Percentiles rank a stretch among this genome's conserved stretches.
Conservation (phyloP, 2,797 vertebrate genomes). For the Crocidura indochinensis region DNA sequence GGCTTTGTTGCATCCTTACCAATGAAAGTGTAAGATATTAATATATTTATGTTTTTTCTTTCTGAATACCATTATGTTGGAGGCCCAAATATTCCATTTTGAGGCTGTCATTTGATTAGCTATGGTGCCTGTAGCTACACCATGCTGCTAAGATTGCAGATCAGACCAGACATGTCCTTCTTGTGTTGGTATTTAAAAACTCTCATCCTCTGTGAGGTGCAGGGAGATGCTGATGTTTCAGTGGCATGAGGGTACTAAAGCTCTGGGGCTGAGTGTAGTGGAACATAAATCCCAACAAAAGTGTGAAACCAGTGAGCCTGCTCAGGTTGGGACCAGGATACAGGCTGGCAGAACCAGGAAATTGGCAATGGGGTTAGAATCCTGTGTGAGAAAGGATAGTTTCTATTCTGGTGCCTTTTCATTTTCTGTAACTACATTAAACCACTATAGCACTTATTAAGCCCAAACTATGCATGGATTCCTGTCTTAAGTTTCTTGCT, state of each 20-base stretch:
- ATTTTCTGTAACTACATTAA: not conserved
- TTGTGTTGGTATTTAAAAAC: too few species aligned
- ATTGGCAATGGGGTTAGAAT: not conserved
- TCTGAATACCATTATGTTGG: not conserved
- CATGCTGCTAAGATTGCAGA: too few species aligned
- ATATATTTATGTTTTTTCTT: slow-evolving; percentile 47
- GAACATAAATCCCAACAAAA: too few species aligned
- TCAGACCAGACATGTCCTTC: too few species aligned
- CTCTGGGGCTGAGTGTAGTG: too few species aligned
- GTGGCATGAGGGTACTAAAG: too few species aligned
- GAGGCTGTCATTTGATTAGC: not conserved
- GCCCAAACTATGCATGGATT: fast-evolving
- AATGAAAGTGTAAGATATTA: slow-evolving; percentile 23
- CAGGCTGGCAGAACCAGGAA: not conserved
- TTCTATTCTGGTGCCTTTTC: not conserved
- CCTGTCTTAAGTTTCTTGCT: not conserved
- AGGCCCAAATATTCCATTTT: not conserved
- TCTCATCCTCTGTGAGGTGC: too few species aligned
- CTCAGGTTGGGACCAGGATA: too few species aligned
- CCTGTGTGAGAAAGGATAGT: not conserved
- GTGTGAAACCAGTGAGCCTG: too few species aligned
- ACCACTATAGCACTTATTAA: not conserved
- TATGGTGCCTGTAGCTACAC: too few species aligned
- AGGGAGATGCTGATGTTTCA: too few species aligned
- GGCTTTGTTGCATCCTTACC: slow-evolving; percentile 73